These are phyloP conservation scores for human DNA, from an alignment of 2,113 vertebrate genomes.

Conservation along the genomic window DNA sequence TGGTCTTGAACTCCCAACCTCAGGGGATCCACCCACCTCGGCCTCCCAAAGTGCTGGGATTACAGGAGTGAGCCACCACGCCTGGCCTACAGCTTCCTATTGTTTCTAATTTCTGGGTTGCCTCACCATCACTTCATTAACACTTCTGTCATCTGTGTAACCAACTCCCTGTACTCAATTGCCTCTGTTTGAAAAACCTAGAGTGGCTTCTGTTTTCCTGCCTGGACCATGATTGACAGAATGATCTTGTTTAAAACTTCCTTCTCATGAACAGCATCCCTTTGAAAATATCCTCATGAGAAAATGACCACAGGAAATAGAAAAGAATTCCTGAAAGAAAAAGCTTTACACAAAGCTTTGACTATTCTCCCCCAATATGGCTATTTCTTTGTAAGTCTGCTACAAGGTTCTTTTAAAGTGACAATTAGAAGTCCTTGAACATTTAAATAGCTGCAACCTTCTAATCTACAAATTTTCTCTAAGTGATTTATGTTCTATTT, in stretches of 20 bases:
- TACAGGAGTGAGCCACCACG: no score
- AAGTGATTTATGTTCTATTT: conserved; percentile 38
- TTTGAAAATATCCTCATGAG: conserved; percentile 30
- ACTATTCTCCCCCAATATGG: neutral
- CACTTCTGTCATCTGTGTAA: neutral
- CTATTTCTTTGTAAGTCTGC: neutral
- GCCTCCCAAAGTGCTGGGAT: no score
- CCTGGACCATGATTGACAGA: neutral
- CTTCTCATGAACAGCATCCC: neutral
- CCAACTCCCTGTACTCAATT: conserved; percentile 5
- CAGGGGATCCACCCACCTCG: no score
- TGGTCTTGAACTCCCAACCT: no score
- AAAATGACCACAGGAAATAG: neutral
- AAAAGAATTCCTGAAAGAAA: neutral
- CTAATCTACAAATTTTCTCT: conserved; percentile 1
- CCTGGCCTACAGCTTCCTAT: neutral
- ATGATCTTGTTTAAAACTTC: neutral
- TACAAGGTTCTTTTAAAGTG: conserved; percentile 15
- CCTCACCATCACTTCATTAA: neutral
- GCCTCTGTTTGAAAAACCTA: conserved; percentile 29
- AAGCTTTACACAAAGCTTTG: neutral
- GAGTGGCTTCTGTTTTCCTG: conserved; percentile 9
- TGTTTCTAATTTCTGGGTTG: neutral
- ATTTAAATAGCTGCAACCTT: neutral
- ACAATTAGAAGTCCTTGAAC: neutral